Evolutionary conservation across 2,888 invertebrate species (phyloP), one percentile per base, ranked within the genome.

Genomic region (Choreutis nemorana): DNA sequence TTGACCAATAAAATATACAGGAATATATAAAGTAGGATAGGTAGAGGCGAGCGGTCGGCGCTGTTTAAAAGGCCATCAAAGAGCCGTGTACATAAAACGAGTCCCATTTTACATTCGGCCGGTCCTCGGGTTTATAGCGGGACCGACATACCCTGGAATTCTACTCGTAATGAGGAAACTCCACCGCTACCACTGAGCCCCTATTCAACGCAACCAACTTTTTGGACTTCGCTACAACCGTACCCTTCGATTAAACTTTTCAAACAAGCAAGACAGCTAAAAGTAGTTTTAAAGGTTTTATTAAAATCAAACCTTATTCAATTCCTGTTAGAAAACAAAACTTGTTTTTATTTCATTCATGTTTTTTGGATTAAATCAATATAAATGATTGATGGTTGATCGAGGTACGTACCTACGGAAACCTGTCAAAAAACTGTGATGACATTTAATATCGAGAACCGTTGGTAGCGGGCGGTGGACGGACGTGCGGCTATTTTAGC

Each of bases 161-260:
- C 62, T 50, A 48, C 43, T 41, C 51, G 60, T 70, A 70, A 71
- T 71, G 70, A 70, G 64, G 58, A 61, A 59, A 55, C 57, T 42
- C 39, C 31, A 35, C 42, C 42, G 39, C 45, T 53, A 57, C 33
- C 15, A 27, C 8, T 18, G 28, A 18, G 11, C 9, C 14, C 12
- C 16, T 26, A 21, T 20, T 10, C 21, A 21, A 10, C 3, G 10
- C 8, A 21, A 21, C 10, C 21, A 21, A 21, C 8, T 21, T 21
- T 21, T 10, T 8, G n/a, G 21, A 21, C 21, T 8, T 9, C 8
- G 21, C 3, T 10, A 3, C 8, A 8, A 9, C 10, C 21, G 10
- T 9, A 9, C 21, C 10, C 21, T 9, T 9, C 21, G 8, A 9
- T 21, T 21, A 10, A 8, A 9, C 21, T 9, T 8, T 10, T 21